Evolutionary conservation across 2,888 invertebrate genomes (phyloP), one percentile per base, ranked within the genome.

Genomic region (Eustalomyia histrio): DNA sequence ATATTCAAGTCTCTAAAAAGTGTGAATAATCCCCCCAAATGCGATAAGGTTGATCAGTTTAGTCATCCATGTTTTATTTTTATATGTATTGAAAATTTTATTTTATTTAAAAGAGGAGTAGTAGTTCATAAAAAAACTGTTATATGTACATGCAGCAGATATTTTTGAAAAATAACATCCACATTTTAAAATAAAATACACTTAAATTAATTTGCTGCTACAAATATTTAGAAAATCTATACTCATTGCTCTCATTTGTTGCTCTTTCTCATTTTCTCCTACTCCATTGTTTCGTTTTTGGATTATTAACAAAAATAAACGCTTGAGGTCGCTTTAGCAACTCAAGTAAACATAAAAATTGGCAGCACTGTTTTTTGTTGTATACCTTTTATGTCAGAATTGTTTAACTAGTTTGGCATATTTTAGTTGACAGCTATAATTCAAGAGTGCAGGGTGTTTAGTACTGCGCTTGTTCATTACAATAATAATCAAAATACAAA

Each of bases 341-440:
- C 8, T 10, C n/a, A 47, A 50, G 39, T 47, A 6, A 1, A 2
- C 0, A 0, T 50, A 21, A 53, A 79, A 76, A 71, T 79, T 80
- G 82, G 76, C 83, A 76, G 58, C 72, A 69, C 74, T 76, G 18
- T 6, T 29, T 6, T 29, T 0, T 10, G 9, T 9, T 57, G 53
- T 39, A n/a, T 67, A 35, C 16, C 43, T 68, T n/a, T n/a, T 58
- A 82, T 83, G 84, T 84, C 84, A 83, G 76, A 84, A 82, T 72
- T 76, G 78, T 74, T 81, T 83, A 85, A 84, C 83, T 81, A 83
- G 83, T 83, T 83, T 84, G 82, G 80, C 82, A 83, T 76, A 80
- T 79, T 80, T 85, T 81, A 85, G 85, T 85, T 86, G 85, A 85
- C 85, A 86, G 84, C 74, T 83, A 85, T 78, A 79, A 83, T 84